These are phyloP conservation scores for Anguilla japonica DNA, from an alignment of 2,113 vertebrate genomes.

Conservation along the genomic window DNA sequence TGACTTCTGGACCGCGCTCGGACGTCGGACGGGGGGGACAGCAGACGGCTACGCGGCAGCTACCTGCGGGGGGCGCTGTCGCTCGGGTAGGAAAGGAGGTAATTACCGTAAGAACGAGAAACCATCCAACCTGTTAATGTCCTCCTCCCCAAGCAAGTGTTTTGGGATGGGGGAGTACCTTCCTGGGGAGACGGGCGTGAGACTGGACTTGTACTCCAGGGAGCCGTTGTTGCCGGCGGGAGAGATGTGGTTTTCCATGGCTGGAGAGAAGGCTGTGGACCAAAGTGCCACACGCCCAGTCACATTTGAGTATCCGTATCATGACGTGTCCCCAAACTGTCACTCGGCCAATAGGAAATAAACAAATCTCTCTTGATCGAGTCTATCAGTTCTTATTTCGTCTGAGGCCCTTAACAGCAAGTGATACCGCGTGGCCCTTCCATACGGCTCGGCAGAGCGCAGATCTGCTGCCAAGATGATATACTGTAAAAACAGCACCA, in stretches of 20 bases:
- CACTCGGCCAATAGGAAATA: neutral
- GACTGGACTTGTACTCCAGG: conserved; percentile 90
- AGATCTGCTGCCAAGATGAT: neutral
- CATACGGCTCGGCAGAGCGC: neutral
- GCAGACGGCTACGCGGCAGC: conserved; percentile 22
- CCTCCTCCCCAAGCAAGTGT: conserved; percentile 92
- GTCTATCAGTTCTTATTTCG: neutral
- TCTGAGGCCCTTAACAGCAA: neutral
- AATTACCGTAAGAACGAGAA: conserved; percentile 77
- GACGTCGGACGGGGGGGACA: conserved; percentile 30
- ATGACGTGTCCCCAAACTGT: neutral
- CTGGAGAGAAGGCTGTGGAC: conserved; percentile 83
- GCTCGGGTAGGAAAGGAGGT: conserved; percentile 52
- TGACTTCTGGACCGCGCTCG: conserved; percentile 32
- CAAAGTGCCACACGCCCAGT: neutral
- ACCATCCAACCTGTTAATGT: conserved; percentile 93
- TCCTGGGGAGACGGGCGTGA: conserved; percentile 86
- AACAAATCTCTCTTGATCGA: neutral
- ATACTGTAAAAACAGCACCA: neutral
- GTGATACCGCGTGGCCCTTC: neutral
- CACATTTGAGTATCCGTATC: conserved; percentile 1
- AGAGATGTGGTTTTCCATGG: conserved; percentile 92
- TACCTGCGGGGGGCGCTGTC: conserved; percentile 43
- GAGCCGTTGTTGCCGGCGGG: conserved; percentile 85
- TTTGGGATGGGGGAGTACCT: conserved; percentile 93